Base-by-base conservation (phyloP, 2,113 vertebrate species). In the Ranitomeya variabilis region DNA sequence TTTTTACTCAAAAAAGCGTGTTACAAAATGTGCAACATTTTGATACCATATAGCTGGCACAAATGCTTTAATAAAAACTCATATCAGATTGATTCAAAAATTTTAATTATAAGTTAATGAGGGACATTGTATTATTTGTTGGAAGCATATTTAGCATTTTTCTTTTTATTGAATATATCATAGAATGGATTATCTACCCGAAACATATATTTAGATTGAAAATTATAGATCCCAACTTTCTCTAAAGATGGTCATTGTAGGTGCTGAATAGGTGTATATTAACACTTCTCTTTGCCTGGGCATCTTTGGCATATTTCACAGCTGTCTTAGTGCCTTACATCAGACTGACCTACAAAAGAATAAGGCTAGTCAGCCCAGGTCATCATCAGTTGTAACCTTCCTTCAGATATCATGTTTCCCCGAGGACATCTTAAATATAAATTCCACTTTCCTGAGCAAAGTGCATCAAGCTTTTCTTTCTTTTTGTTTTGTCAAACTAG, bases 291-390 rank as follows among this genome's bases (percentile, higher is more conserved):
- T 92, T 77, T 95, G 85, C 92, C 95, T 90, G 91, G 91, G 37
- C 11, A 87, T 95, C 93, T 93, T 93, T 92, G 90, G 93, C 92
- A 92, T 91, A 94, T 93, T 93, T 94, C 92, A 94, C 90, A 93
- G 89, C 93, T 94, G 94, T 96, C 95, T 96, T 92, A 91, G 92
- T 93, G 89, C 95, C 94, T 92, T 93, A 95, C 90, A 92, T 96
- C 95, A 97, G 45, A 77, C 90, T 94, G 94, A 97, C 96, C 96
- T 95, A 95, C 94, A 96, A 96, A 96, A 82, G 91, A 91, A 86
- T 89, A 91, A 52, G 85, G 69, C 86, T 86, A 90, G 91, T 91
- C 92, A 93, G 81, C 15, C 83, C 66, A 91, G 91, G 91, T 92
- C 88, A 90, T 87, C 79, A 79, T 93, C 92, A 93, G 83, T 80